Percentiles rank a stretch among this genome's conserved stretches.
Conservation (phyloP, 2,113 vertebrate species). For the Sciurus niger region DNA sequence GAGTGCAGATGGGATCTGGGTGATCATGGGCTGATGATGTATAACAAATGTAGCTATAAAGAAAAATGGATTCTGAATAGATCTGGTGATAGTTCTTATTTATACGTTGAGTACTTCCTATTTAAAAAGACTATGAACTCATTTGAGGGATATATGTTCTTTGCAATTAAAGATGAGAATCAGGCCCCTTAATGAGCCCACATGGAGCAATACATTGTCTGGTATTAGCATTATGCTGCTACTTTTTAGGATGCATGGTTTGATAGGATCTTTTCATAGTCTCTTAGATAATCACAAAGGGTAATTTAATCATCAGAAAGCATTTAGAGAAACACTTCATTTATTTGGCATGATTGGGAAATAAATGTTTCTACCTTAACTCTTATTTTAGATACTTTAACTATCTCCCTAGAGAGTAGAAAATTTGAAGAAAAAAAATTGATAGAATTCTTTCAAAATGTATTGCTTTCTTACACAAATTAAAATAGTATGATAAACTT, state of each 20-base stretch:
- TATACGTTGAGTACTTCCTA: conserved; percentile 49
- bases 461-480: not conserved
- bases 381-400: not conserved
- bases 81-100: conserved; percentile 57
- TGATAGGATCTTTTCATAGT: not conserved
- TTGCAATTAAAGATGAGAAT: conserved; percentile 65
- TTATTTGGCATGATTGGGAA: not conserved
- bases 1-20: not conserved
- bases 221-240: conserved; percentile 41
- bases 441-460: not conserved
- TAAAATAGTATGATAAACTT: not conserved
- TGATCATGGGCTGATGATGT: conserved; percentile 30
- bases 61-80: conserved; percentile 56
- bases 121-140: conserved; percentile 53
- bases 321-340: not conserved
- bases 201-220: not conserved
- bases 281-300: not conserved
- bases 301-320: not conserved
- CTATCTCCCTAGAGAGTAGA: not conserved
- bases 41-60: conserved; percentile 33
- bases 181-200: conserved; percentile 69
- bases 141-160: conserved; percentile 41
- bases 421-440: conserved; percentile 48
- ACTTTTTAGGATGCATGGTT: conserved; percentile 2
- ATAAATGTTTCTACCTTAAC: not conserved